phyloP scores from a whole-genome alignment of 2,113 vertebrate species.

The Corynorhinus townsendii region DNA sequence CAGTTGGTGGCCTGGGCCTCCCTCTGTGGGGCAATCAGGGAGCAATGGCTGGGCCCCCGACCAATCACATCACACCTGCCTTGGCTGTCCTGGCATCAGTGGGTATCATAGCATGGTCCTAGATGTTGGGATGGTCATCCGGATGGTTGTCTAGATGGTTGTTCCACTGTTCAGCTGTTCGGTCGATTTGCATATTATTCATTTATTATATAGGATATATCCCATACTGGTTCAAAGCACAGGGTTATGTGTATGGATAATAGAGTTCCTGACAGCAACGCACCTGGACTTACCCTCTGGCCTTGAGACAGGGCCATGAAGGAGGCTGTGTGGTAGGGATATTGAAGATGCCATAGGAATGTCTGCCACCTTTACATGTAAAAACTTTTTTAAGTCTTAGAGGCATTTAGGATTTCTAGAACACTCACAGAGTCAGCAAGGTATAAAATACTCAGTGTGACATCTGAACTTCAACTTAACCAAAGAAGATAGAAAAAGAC shows the following conservation, averaged over 20 bases:
- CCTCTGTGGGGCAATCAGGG: too few species aligned
- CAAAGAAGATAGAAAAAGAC: not conserved
- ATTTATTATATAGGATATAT: not conserved
- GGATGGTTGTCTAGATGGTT: too few species aligned
- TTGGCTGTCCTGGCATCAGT: too few species aligned
- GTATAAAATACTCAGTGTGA: constrained; percentile 39
- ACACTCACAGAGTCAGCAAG: constrained; percentile 44
- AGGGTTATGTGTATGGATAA: not conserved
- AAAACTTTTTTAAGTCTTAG: not conserved
- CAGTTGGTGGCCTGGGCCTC: too few species aligned
- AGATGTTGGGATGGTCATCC: too few species aligned
- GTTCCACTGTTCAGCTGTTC: too few species aligned
- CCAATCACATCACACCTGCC: too few species aligned
- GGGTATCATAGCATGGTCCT: too few species aligned
- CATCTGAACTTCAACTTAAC: constrained; percentile 26
- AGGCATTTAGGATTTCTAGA: not conserved
- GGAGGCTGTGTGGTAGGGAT: not conserved
- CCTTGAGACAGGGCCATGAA: not conserved
- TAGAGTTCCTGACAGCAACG: not conserved
- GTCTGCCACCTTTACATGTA: not conserved
- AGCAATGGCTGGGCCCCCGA: too few species aligned
- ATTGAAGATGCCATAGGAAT: not conserved
- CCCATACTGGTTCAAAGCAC: not conserved
- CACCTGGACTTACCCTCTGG: not conserved
- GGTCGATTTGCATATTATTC: too few species aligned